These are phyloP conservation scores for Theretra japonica DNA, from an alignment of 2,888 invertebrate species.

Conservation along the genomic window DNA sequence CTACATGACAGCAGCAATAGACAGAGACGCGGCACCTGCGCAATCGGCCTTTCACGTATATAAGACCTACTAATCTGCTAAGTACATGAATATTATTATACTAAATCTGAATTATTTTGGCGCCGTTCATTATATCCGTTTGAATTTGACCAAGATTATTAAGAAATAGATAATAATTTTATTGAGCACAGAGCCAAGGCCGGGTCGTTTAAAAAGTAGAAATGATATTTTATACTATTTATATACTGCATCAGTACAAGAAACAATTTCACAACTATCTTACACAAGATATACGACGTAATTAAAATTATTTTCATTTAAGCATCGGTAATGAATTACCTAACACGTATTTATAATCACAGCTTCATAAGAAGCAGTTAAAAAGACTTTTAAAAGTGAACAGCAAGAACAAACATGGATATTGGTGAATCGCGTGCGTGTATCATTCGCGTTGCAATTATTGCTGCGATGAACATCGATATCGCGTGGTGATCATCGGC, in stretches of 20 bases:
- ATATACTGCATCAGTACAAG: not conserved
- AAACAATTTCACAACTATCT: slow-evolving; percentile 1
- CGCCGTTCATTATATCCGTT: too few relatives aligned
- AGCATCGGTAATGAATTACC: slow-evolving; percentile 43
- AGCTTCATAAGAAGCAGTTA: slow-evolving; percentile 61
- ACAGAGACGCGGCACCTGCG: too few relatives aligned
- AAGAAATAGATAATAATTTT: too few relatives aligned
- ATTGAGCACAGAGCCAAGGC: too few relatives aligned
- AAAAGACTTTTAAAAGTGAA: slow-evolving; percentile 52
- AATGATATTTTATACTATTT: not conserved
- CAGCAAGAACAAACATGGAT: slow-evolving; percentile 50
- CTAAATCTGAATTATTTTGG: too few relatives aligned
- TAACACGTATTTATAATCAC: slow-evolving; percentile 61
- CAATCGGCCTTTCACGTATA: too few relatives aligned
- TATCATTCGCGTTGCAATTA: slow-evolving; percentile 79
- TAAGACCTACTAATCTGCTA: too few relatives aligned
- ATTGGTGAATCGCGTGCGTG: slow-evolving; percentile 73
- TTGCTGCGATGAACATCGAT: slow-evolving; percentile 73
- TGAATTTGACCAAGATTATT: too few relatives aligned
- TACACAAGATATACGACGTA: slow-evolving; percentile 15
- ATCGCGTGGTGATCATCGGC: slow-evolving; percentile 72
- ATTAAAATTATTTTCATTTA: slow-evolving; percentile 36
- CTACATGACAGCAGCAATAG: too few relatives aligned
- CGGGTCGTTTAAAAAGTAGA: not conserved
- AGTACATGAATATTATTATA: too few relatives aligned